phyloP scores from a whole-genome alignment of 2,797 vertebrate species.

The Neopelma chrysocephalum region DNA sequence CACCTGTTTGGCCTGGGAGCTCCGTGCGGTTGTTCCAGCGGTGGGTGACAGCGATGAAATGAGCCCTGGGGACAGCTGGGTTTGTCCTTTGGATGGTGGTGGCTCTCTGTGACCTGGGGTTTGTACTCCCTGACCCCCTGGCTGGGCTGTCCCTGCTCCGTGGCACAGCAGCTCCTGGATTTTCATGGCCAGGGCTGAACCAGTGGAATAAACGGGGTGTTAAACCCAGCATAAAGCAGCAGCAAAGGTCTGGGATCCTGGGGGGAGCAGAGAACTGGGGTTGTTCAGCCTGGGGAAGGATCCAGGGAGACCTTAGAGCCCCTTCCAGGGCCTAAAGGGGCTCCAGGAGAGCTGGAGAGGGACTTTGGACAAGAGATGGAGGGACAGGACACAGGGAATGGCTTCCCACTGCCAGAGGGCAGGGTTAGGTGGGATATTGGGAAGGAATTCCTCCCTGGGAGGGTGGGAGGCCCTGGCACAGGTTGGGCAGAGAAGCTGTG shows the following conservation, averaged over 20 bases:
- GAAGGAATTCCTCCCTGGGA: not conserved
- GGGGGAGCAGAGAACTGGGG: not conserved
- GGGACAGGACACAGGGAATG: not conserved
- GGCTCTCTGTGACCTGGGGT: not conserved
- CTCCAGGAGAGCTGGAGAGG: not conserved
- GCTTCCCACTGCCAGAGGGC: not conserved
- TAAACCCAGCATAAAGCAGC: not conserved
- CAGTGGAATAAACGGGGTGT: not conserved
- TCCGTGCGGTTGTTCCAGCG: not conserved
- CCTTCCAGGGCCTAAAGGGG: not conserved
- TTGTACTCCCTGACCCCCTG: not conserved
- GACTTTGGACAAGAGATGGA: not conserved
- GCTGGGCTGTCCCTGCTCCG: not conserved
- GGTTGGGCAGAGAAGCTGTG: not conserved
- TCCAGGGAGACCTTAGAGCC: not conserved
- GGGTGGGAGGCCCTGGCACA: not conserved
- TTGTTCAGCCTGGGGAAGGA: not conserved
- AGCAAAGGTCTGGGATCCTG: not conserved
- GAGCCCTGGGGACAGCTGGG: not conserved
- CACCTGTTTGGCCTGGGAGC: not conserved
- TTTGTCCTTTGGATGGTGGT: not conserved
- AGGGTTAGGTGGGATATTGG: fast-evolving
- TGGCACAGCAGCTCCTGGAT: not conserved
- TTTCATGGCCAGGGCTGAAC: fast-evolving
- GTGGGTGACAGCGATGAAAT: not conserved